Evolutionary conservation across 1,140 invertebrate species (phyloP), one percentile per base, ranked within the genome.

Genomic region (Drosophila yakuba): DNA sequence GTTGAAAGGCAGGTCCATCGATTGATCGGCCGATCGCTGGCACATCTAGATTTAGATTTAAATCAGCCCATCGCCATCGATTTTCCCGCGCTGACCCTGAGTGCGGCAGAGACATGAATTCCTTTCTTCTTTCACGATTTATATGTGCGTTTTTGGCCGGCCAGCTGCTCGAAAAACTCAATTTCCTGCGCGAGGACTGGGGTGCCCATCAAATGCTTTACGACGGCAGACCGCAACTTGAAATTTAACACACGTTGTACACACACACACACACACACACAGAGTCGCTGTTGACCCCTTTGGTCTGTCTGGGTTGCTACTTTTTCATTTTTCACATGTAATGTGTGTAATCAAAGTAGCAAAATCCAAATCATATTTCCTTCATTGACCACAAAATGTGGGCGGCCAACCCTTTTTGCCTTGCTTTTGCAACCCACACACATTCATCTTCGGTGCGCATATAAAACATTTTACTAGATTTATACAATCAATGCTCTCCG

Each of bases 281-380:
- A n/a, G n/a, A 61, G 63, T 41, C 60, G 66, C 45, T 64, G 15
- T 32, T 74, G 75, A 80, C 75, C 83, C 75, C 58, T 72, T 62
- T 23, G 72, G 55, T 36, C 62, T 72, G 64, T 71, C 76, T 72
- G 73, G 73, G 36, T 61, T 54, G 82, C 82, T 68, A 88, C 79
- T 86, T 86, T 88, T 86, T 88, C 83, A 88, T 80, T 89, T 88
- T 83, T 89, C 84, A 64, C 84, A 80, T 89, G 84, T 89, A 89
- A 89, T 89, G 84, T 89, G 84, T 89, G 84, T 89, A 89, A 89
- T 89, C 84, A 89, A 89, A 89, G 84, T 89, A 89, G 78, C 84
- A 89, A 89, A 89, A 89, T 89, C 84, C 84, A 89, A 89, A 89
- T 89, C 84, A 89, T 89, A 89, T 89, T 89, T 89, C 84, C 84